Evolutionary conservation across 92 coral and sea anemone species (phyloP).

Genomic region (Heliopora coerulea): DNA sequence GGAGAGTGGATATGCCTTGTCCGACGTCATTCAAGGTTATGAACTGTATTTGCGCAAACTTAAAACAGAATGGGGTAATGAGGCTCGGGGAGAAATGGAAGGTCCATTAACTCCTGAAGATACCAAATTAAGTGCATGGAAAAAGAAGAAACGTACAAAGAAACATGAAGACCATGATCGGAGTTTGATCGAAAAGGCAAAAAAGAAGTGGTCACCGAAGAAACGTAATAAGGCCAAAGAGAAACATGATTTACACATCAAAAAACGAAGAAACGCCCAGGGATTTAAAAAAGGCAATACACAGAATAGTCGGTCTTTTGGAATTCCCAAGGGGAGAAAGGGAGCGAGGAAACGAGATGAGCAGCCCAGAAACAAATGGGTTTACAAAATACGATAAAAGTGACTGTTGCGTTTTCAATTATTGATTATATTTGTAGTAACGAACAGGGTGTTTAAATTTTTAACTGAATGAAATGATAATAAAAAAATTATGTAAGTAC

Average conservation of each 20-base stretch:
- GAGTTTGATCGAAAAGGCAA: not conserved
- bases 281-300: not conserved
- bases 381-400: not conserved
- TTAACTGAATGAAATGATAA: no score
- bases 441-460: no score
- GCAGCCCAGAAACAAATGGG: not conserved
- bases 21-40: slow-evolving; percentile 5
- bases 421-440: not conserved
- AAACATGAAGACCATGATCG: not conserved
- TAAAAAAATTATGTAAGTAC: no score
- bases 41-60: not conserved
- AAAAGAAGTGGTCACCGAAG: slow-evolving; percentile 1
- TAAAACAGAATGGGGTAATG: not conserved
- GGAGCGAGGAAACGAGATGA: not conserved
- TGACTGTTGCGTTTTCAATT: not conserved
- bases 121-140: not conserved
- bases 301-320: not conserved
- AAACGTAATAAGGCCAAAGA: slow-evolving; percentile 1
- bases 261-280: not conserved
- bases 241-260: not conserved
- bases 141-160: not conserved
- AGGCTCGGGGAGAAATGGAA: not conserved
- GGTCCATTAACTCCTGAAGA: slow-evolving; percentile 5
- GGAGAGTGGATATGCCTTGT: not conserved
- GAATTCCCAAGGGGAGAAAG: not conserved